These are phyloP conservation scores for Lasioglossum zephyrum DNA, from an alignment of 2,888 invertebrate genomes.

Conservation along the genomic window DNA sequence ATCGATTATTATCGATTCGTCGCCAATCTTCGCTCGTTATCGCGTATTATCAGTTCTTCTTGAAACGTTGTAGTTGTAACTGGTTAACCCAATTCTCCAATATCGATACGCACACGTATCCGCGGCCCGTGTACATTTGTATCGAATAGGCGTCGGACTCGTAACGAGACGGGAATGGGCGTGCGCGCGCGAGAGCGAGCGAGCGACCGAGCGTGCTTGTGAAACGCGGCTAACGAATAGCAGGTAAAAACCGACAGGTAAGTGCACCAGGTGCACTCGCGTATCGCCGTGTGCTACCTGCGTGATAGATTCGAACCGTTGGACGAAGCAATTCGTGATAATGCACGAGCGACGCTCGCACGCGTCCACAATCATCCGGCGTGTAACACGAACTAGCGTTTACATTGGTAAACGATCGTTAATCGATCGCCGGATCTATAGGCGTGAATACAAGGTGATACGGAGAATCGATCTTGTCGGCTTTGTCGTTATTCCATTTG, in stretches of 20 bases:
- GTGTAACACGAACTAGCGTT: slow-evolving; percentile 9
- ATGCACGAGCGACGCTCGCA: not conserved
- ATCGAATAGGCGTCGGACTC: not conserved
- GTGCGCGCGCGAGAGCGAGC: not conserved
- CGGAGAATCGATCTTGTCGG: not conserved
- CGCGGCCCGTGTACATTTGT: slow-evolving; percentile 8
- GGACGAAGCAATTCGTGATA: slow-evolving; percentile 31
- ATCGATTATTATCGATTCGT: slow-evolving; percentile 36
- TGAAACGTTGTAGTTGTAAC: slow-evolving; percentile 33
- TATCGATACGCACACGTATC: slow-evolving; percentile 46
- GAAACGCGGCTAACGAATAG: slow-evolving; percentile 35
- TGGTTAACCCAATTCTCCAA: slow-evolving; percentile 69
- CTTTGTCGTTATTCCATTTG: not conserved
- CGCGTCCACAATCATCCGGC: not conserved
- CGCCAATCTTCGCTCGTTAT: slow-evolving; percentile 56
- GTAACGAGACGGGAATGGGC: not conserved
- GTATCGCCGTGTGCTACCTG: slow-evolving; percentile 32
- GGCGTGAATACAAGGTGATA: not conserved
- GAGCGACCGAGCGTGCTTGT: not conserved
- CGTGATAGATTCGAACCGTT: slow-evolving; percentile 1
- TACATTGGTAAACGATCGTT: slow-evolving; percentile 11
- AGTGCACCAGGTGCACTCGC: slow-evolving; percentile 54
- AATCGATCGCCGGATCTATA: not conserved
- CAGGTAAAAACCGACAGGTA: slow-evolving; percentile 56
- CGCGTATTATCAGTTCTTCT: slow-evolving; percentile 63